Conservation (phyloP, 2,888 invertebrate species). For the Heliothis peltigera region DNA sequence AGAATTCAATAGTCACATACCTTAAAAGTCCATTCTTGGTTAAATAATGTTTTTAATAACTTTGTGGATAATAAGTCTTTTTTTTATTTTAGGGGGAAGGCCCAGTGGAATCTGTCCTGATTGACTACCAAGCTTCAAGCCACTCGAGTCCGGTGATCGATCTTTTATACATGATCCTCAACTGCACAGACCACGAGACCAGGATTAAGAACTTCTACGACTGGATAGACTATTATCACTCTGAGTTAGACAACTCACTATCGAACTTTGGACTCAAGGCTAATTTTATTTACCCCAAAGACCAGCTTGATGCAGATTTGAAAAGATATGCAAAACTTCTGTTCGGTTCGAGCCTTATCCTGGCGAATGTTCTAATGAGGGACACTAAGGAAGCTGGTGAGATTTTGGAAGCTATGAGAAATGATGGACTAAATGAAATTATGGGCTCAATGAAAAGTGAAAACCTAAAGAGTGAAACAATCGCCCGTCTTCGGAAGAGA, state of each 20-base stretch:
- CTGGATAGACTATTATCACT: conserved; percentile 68
- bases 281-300: conserved; percentile 58
- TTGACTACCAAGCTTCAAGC: conserved; percentile 69
- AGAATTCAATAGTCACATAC: too few relatives aligned
- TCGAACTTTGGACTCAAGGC: conserved; percentile 57
- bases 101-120: conserved; percentile 61
- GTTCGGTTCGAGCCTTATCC: conserved; percentile 53
- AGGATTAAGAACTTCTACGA: conserved; percentile 61
- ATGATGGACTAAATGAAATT: neutral
- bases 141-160: conserved; percentile 65
- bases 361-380: conserved; percentile 48
- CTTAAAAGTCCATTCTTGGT: too few relatives aligned
- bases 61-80: neutral
- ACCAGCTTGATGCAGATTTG: conserved; percentile 62
- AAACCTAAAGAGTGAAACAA: conserved; percentile 35
- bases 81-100: conserved; percentile 61
- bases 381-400: conserved; percentile 55
- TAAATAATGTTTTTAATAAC: too few relatives aligned
- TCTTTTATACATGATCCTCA: conserved; percentile 64
- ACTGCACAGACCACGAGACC: conserved; percentile 66
- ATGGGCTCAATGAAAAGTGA: conserved; percentile 20
- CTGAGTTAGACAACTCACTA: conserved; percentile 59
- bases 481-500: conserved; percentile 44
- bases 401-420: conserved; percentile 41
- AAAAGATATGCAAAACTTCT: conserved; percentile 57